Evolutionary conservation across 2,888 invertebrate genomes (phyloP).

Genomic region (Caenorhabditis auriculariae): DNA sequence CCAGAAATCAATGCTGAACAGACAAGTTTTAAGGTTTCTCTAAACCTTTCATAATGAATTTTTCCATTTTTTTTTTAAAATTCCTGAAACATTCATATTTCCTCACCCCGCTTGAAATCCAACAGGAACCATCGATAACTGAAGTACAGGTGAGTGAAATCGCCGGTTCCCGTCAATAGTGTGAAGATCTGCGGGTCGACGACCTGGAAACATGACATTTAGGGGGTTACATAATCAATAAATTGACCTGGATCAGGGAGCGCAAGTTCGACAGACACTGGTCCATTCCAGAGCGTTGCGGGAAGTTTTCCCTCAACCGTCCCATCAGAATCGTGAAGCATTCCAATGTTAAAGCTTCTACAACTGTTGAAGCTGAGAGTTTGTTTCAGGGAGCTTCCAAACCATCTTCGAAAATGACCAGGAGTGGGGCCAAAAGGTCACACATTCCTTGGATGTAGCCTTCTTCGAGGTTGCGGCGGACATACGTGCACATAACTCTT

Average conservation of each 20-base stretch:
- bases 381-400: slow-evolving; percentile 36
- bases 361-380: slow-evolving; percentile 34
- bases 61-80: background rate
- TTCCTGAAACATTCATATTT: slow-evolving; percentile 14
- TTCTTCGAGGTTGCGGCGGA: slow-evolving; percentile 89
- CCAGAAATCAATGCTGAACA: no score
- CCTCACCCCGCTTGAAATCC: slow-evolving; percentile 86
- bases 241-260: slow-evolving; percentile 67
- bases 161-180: slow-evolving; percentile 82
- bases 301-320: slow-evolving; percentile 86
- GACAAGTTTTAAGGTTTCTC: no score
- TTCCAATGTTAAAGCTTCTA: slow-evolving; percentile 84
- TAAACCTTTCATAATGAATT: no score
- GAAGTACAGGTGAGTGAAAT: slow-evolving; percentile 95
- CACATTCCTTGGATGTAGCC: slow-evolving; percentile 99
- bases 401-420: slow-evolving; percentile 86
- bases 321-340: slow-evolving; percentile 89
- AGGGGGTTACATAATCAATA: background rate
- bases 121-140: slow-evolving; percentile 95
- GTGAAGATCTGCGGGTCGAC: slow-evolving; percentile 46
- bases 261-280: slow-evolving; percentile 93
- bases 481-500: slow-evolving; percentile 73
- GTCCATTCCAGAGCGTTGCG: slow-evolving; percentile 89
- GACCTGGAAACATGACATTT: slow-evolving; percentile 61
- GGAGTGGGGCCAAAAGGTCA: slow-evolving; percentile 86